Evolutionary conservation across 2,797 vertebrate genomes (phyloP), one percentile per base, ranked within the genome.

Genomic region (Anableps anableps): DNA sequence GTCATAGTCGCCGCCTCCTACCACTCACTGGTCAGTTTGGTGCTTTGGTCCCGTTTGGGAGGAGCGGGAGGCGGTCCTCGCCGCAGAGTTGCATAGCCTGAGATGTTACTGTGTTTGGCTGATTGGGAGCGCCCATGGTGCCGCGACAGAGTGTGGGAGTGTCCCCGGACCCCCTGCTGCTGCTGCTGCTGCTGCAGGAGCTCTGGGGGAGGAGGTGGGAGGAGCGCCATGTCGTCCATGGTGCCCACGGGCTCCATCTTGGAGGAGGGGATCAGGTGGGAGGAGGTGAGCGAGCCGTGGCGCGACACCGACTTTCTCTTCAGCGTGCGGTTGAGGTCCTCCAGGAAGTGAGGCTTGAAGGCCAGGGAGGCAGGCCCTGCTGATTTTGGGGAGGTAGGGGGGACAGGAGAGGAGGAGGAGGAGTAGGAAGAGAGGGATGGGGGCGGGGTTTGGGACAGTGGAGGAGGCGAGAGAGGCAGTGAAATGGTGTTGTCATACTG

Each of bases 21-120:
- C 97, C 98, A 99, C 66, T 99, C 98, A 88, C 97, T 92, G 0
- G 97, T 99, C 88, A 99, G 96, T 95, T 99, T 99, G 93, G 98
- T 99, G 95, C 95, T 99, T 94, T 99, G 97, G 97, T 99, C 99
- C 95, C 98, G 96, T 89, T 99, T 99, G 0, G 99, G 98, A 5
- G 99, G 98, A 0, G 97, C 95, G 0, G 99, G 98, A 26, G 98
- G 98, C 0, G 98, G 98, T 5, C 98, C 98, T 86, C 98, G 96
- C 88, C 98, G 96, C 94, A 99, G 86, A 0, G 98, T 99, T 96
- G 98, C 98, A 96, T 99, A 99, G 96, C 98, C 98, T 53, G 98
- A 98, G 95, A 99, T 96, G 74, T 97, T 98, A 85, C 93, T 93
- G n/a, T 97, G 95, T 94, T 93, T 95, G 83, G 92, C 76, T 72